Percentiles rank a stretch among this genome's conserved stretches.
These are phyloP conservation scores for Drosophila sp. DNA, from an alignment of 1,140 invertebrate species.

Conservation along the genomic window DNA sequence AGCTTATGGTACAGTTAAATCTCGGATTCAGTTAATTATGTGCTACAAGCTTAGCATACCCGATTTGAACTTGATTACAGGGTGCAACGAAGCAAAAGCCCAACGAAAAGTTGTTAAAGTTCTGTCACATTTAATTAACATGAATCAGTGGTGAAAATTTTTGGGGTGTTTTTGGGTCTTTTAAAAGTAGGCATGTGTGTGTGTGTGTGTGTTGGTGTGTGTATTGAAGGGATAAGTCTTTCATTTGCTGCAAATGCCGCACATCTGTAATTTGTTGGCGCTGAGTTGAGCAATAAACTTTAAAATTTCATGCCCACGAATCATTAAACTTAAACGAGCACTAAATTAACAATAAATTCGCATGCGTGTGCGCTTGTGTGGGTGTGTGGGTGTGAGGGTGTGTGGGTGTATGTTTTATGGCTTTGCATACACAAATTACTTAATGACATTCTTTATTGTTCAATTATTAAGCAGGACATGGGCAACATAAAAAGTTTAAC, in stretches of 20 bases:
- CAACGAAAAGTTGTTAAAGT: slow-evolving; percentile 60
- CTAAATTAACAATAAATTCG: slow-evolving; percentile 77
- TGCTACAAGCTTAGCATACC: slow-evolving; percentile 3
- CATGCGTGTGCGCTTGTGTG: slow-evolving; percentile 13
- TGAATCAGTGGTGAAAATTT: slow-evolving; percentile 68
- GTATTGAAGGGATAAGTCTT: slow-evolving; percentile 11
- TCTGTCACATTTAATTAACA: slow-evolving; percentile 80
- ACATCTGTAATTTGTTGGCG: slow-evolving; percentile 58
- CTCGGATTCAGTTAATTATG: not conserved
- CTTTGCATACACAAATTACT: slow-evolving; percentile 76
- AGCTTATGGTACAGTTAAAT: not conserved
- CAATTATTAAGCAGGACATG: slow-evolving; percentile 73
- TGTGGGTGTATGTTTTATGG: slow-evolving; percentile 67
- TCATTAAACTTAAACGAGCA: slow-evolving; percentile 75
- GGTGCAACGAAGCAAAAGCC: slow-evolving; percentile 11
- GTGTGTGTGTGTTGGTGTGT: slow-evolving; percentile 3
- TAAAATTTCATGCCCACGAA: slow-evolving; percentile 77
- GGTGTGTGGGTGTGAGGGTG: slow-evolving; percentile 25
- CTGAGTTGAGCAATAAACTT: slow-evolving; percentile 64
- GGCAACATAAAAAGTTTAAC: slow-evolving; percentile 64
- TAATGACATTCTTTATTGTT: slow-evolving; percentile 79
- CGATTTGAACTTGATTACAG: not conserved
- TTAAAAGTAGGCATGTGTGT: not conserved
- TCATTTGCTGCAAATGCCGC: slow-evolving; percentile 12
- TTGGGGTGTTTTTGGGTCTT: not conserved